Percentiles rank a stretch among this genome's conserved stretches.
Conservation (phyloP, 1,140 invertebrate genomes). For the Pseudomyrmex pallidus region DNA sequence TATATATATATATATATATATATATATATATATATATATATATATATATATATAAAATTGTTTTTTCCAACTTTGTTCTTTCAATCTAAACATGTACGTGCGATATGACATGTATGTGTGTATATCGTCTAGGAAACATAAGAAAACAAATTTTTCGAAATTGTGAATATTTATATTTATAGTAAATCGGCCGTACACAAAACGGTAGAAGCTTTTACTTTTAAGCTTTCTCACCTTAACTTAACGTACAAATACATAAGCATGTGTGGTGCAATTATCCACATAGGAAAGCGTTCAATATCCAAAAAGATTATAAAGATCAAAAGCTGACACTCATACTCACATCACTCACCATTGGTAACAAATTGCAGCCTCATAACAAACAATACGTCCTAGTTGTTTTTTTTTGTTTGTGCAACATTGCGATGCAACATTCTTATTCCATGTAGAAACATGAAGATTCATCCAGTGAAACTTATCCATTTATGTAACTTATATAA, state of each 20-base stretch:
- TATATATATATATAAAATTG: neutral
- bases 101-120: too few relatives aligned
- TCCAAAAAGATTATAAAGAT: conserved; percentile 64
- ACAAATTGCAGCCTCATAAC: conserved; percentile 74
- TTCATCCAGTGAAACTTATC: conserved; percentile 37
- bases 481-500: too few relatives aligned
- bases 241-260: conserved; percentile 68
- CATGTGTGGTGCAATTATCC: conserved; percentile 66
- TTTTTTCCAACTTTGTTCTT: neutral
- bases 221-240: conserved; percentile 63
- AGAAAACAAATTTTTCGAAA: conserved; percentile 38
- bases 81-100: too few relatives aligned
- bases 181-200: conserved; percentile 73
- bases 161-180: conserved; percentile 73
- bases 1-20: too few relatives aligned
- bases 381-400: conserved; percentile 68
- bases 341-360: conserved; percentile 68
- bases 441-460: conserved; percentile 48
- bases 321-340: conserved; percentile 66
- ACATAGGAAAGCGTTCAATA: conserved; percentile 68
- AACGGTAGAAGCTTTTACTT: conserved; percentile 70
- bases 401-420: conserved; percentile 61
- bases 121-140: too few relatives aligned
- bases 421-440: conserved; percentile 49
- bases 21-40: too few relatives aligned